A percentile compares a stretch with the other conserved stretches of the same genome.
Evolutionary conservation across 2,113 vertebrate species (phyloP).

Genomic region (Cephalopholis sonnerati): DNA sequence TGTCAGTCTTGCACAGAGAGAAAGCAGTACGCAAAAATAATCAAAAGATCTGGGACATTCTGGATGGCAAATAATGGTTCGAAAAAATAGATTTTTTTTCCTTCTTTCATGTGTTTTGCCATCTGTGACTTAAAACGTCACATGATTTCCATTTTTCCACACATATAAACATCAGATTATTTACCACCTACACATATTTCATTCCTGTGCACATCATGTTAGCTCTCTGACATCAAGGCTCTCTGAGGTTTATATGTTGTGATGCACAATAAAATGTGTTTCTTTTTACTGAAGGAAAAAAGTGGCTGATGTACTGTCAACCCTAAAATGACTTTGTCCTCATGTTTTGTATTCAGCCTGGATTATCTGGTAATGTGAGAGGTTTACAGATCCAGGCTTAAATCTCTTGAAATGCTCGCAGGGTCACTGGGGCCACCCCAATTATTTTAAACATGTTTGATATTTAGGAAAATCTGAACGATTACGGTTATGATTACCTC

Average conservation of each 20-base stretch:
- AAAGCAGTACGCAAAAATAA: too few species aligned
- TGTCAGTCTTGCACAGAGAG: neutral
- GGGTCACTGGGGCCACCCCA: too few species aligned
- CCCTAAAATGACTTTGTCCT: neutral
- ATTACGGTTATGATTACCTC: too few species aligned
- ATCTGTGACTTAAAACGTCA: slow-evolving; percentile 4
- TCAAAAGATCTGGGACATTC: too few species aligned
- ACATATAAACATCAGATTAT: neutral
- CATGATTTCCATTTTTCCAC: neutral
- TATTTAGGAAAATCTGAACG: too few species aligned
- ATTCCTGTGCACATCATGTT: neutral
- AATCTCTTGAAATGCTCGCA: too few species aligned
- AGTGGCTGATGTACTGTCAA: neutral
- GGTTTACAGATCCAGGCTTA: too few species aligned
- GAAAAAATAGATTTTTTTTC: too few species aligned
- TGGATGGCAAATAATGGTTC: neutral
- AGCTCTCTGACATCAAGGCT: neutral
- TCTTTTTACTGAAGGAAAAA: neutral
- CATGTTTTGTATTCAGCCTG: neutral
- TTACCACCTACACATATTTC: neutral
- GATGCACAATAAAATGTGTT: neutral
- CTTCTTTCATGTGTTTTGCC: neutral
- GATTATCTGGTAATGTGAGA: too few species aligned
- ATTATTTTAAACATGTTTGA: too few species aligned
- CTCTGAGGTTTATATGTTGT: neutral